Conservation (phyloP, 2,113 vertebrate genomes). For the Pseudopipra pipra region DNA sequence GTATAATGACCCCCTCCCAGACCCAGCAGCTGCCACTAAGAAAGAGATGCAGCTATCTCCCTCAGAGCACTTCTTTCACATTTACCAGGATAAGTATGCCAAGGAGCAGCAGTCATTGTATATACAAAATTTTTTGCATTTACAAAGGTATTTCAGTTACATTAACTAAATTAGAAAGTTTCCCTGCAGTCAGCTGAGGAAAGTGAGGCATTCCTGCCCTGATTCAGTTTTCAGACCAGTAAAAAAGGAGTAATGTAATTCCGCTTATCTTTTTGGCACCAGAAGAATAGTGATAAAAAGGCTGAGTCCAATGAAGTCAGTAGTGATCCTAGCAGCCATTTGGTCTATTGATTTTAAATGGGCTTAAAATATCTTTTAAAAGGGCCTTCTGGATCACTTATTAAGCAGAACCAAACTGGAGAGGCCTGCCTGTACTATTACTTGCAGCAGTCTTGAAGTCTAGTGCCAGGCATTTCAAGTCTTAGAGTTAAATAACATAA, state of each 20-base stretch:
- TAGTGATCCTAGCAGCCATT: not conserved
- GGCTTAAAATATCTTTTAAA: not conserved
- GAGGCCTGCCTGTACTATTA: not conserved
- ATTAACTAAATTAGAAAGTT: not conserved
- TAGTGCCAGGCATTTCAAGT: not conserved
- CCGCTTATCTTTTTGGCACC: not conserved
- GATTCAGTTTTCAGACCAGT: not conserved
- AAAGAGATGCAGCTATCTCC: fast-evolving
- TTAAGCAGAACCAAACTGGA: not conserved
- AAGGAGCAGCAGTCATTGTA: not conserved
- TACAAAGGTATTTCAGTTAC: not conserved
- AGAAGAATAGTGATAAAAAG: not conserved
- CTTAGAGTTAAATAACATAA: not conserved
- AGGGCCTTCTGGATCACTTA: not conserved
- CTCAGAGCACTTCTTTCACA: not conserved
- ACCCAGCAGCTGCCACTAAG: not conserved
- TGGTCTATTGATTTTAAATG: not conserved
- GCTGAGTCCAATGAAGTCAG: not conserved
- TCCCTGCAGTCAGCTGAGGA: not conserved
- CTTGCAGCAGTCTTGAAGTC: not conserved
- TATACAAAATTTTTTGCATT: not conserved
- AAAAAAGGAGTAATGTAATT: not conserved
- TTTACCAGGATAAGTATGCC: not conserved
- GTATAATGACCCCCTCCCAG: not conserved
- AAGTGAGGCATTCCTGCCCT: not conserved